Percentiles rank a stretch among this genome's conserved stretches.
Evolutionary conservation across 2,888 invertebrate species (phyloP).

Genomic region (Sylvicola cinctus): DNA sequence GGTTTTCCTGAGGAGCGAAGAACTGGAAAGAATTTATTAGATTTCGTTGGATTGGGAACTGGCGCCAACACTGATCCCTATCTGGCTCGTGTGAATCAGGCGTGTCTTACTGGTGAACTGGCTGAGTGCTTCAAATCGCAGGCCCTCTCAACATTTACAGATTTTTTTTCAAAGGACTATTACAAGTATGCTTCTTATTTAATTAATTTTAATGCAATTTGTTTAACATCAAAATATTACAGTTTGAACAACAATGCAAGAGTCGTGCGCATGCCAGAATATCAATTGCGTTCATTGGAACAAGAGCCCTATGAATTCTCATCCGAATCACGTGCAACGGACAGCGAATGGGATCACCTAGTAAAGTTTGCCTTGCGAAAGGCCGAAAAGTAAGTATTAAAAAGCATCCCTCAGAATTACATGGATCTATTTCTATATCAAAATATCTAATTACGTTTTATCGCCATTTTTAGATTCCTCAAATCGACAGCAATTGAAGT

Average conservation of each 20-base stretch:
- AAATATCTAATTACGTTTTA: neutral
- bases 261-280: slow-evolving; percentile 44
- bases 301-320: slow-evolving; percentile 55
- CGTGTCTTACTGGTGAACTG: slow-evolving; percentile 59
- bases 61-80: slow-evolving; percentile 55
- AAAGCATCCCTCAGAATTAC: no score
- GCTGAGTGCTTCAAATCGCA: slow-evolving; percentile 72
- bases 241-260: slow-evolving; percentile 50
- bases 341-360: slow-evolving; percentile 63
- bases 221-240: no score
- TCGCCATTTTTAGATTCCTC: slow-evolving; percentile 33
- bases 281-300: slow-evolving; percentile 43
- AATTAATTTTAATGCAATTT: no score
- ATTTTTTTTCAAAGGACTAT: slow-evolving; percentile 49
- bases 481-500: slow-evolving; percentile 61
- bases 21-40: slow-evolving; percentile 47
- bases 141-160: slow-evolving; percentile 52
- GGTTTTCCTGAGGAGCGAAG: slow-evolving; percentile 25
- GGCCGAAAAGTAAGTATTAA: slow-evolving; percentile 34
- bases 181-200: slow-evolving; percentile 21
- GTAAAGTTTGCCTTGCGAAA: slow-evolving; percentile 58
- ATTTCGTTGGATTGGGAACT: slow-evolving; percentile 60
- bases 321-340: slow-evolving; percentile 44
- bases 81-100: slow-evolving; percentile 48
- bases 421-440: no score